These are phyloP conservation scores for Patella vulgata DNA, from an alignment of 1,140 invertebrate species.

Conservation along the genomic window DNA sequence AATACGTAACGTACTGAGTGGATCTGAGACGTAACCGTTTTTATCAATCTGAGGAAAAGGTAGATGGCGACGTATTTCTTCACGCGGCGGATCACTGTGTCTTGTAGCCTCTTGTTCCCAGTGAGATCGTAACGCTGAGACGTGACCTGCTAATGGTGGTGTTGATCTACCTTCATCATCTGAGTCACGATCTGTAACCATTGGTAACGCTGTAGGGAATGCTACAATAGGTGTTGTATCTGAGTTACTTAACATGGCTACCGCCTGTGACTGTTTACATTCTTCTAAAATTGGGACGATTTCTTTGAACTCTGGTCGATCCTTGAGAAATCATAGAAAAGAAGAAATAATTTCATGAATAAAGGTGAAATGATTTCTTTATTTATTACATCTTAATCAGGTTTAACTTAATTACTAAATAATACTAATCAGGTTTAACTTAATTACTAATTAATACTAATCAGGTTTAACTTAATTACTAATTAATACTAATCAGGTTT, in stretches of 20 bases:
- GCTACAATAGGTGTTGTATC: conserved; percentile 27
- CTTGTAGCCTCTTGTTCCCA: conserved; percentile 63
- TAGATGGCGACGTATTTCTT: conserved; percentile 45
- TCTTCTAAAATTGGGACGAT: conserved; percentile 63
- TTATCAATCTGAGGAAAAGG: conserved; percentile 59
- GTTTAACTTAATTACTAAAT: no score
- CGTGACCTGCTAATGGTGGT: conserved; percentile 58
- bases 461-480: no score
- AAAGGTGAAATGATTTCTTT: no score
- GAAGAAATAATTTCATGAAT: conserved; percentile 3
- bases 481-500: no score
- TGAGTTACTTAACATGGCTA: conserved; percentile 51
- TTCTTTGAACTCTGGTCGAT: conserved; percentile 65
- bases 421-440: no score
- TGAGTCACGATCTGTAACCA: conserved; percentile 45
- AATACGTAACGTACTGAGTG: conserved; percentile 53
- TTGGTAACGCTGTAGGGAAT: conserved; percentile 44
- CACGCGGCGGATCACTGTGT: conserved; percentile 42
- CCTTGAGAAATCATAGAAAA: no score
- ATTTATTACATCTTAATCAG: no score
- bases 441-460: no score
- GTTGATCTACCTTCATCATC: conserved; percentile 43
- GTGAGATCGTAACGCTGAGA: conserved; percentile 60
- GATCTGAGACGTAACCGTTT: conserved; percentile 62
- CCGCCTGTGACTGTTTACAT: conserved; percentile 55